Evolutionary conservation across 1,140 invertebrate genomes (phyloP).

Genomic region (Bilobella aurantiaca): DNA sequence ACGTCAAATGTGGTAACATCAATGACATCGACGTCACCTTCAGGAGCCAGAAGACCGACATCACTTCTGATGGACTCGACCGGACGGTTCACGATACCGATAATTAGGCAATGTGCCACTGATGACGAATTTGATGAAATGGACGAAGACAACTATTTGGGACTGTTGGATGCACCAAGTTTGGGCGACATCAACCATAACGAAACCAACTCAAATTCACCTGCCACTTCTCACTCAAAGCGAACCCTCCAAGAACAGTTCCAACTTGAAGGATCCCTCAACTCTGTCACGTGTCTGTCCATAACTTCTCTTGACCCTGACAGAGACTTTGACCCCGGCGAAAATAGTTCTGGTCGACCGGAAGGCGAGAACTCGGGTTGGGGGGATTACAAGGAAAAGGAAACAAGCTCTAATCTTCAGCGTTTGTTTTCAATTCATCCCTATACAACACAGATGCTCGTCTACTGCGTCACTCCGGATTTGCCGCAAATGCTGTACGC

Average conservation of each 20-base stretch:
- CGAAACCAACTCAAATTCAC: not conserved
- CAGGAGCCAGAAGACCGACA: too few species aligned
- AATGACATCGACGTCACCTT: too few species aligned
- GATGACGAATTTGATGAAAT: not conserved
- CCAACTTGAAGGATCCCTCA: not conserved
- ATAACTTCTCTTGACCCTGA: not conserved
- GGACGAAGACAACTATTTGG: constrained; percentile 1
- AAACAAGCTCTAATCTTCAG: not conserved
- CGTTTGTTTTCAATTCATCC: constrained; percentile 49
- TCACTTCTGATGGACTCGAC: not conserved
- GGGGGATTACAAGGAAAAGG: too few species aligned
- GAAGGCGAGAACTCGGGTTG: not conserved
- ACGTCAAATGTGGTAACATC: too few species aligned
- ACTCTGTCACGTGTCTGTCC: not conserved
- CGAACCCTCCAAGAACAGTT: too few species aligned
- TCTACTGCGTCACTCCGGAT: constrained; percentile 73
- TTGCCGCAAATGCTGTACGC: constrained; percentile 64
- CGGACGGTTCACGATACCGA: not conserved
- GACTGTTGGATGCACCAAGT: not conserved
- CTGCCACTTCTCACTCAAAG: too few species aligned
- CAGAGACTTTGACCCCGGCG: not conserved
- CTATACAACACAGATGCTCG: constrained; percentile 69
- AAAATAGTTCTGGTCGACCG: not conserved
- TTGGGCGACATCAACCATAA: not conserved
- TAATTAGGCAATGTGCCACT: not conserved